phyloP scores from a whole-genome alignment of 2,113 vertebrate species.

The Phylloscopus trochiloides region DNA sequence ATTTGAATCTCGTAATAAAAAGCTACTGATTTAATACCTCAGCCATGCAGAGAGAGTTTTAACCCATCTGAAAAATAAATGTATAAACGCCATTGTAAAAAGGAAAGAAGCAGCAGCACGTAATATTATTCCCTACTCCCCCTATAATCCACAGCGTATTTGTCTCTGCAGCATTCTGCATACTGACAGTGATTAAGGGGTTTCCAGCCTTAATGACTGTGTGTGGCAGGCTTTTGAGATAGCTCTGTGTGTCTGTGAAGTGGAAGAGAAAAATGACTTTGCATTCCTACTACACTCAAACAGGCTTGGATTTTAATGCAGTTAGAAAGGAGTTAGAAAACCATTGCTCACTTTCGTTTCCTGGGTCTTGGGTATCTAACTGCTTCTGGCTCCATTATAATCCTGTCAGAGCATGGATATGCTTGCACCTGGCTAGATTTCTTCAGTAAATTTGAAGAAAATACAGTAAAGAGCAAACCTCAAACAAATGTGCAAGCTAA shows the following conservation, averaged over 20 bases:
- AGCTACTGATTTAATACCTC: conserved; percentile 18
- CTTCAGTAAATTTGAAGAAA: not conserved
- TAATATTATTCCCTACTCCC: not conserved
- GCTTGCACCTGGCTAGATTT: not conserved
- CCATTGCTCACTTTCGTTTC: not conserved
- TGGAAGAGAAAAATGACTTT: not conserved
- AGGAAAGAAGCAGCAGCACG: not conserved
- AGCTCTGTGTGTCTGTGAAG: not conserved
- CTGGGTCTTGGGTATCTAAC: not conserved
- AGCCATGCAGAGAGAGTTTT: not conserved
- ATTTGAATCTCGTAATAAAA: not conserved
- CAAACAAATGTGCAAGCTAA: not conserved
- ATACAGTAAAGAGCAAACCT: not conserved
- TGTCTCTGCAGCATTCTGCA: conserved; percentile 5
- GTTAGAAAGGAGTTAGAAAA: not conserved
- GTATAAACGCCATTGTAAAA: not conserved
- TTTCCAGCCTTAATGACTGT: not conserved
- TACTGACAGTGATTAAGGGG: conserved; percentile 10
- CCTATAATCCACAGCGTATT: not conserved
- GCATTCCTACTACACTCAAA: not conserved
- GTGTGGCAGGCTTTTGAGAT: not conserved
- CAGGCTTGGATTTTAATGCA: not conserved
- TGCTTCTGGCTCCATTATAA: not conserved
- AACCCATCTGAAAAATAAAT: conserved; percentile 10
- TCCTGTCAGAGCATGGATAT: not conserved